These are phyloP conservation scores for Neodiprion pinetum DNA, from an alignment of 1,140 invertebrate genomes.

Conservation along the genomic window DNA sequence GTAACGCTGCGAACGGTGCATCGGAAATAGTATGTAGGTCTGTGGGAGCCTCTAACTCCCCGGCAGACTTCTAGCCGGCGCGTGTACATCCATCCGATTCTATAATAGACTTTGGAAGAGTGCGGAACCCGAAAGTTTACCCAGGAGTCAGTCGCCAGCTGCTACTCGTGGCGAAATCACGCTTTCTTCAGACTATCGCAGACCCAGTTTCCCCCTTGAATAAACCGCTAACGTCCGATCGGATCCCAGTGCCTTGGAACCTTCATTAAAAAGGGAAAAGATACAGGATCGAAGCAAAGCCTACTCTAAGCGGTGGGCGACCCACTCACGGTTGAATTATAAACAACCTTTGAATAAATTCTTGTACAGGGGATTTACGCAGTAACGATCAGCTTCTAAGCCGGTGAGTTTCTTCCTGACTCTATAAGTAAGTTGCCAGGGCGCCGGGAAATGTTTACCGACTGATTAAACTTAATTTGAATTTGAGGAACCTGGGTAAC, in stretches of 20 bases:
- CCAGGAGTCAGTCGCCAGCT: neutral
- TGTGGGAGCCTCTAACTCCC: neutral
- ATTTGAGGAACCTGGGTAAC: neutral
- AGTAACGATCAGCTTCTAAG: neutral
- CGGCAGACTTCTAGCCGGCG: neutral
- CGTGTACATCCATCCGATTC: neutral
- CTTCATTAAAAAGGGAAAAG: no score
- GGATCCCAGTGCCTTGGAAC: neutral
- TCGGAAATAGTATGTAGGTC: constrained; percentile 4
- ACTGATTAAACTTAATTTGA: neutral
- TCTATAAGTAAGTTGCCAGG: neutral
- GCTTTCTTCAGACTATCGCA: neutral
- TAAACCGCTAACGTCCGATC: neutral
- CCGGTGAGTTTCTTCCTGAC: neutral
- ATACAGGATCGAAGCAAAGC: no score
- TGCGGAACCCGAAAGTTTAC: neutral
- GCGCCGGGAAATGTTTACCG: neutral
- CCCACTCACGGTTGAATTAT: neutral
- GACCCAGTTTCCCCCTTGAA: no score
- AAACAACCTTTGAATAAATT: neutral
- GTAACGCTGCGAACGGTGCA: neutral
- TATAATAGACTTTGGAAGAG: constrained; percentile 5
- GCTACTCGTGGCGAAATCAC: neutral
- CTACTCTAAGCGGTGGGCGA: neutral
- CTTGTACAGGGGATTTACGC: neutral